Evolutionary conservation across 2,888 invertebrate species (phyloP).

Genomic region (Nebria brevicollis): DNA sequence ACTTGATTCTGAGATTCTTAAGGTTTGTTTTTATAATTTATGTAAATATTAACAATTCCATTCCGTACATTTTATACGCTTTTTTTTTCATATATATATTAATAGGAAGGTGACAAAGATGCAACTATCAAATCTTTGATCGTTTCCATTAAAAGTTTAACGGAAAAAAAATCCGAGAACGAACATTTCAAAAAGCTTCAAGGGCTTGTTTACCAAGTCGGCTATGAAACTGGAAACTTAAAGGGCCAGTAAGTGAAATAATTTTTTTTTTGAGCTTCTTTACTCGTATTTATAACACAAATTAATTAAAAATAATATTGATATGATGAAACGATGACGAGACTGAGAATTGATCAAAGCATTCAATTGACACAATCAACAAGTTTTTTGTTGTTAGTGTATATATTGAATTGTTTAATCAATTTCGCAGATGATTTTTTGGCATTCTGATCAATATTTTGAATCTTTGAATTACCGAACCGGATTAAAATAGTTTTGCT

Average conservation of each 20-base stretch:
- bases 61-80: too few species aligned
- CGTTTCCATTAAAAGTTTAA: slow-evolving; percentile 81
- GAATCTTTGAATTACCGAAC: background rate
- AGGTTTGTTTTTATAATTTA: slow-evolving; percentile 25
- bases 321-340: slow-evolving; percentile 58
- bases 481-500: background rate
- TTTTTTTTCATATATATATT: too few species aligned
- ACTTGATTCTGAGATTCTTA: slow-evolving; percentile 61
- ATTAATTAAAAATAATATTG: background rate
- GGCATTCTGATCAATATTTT: slow-evolving; percentile 51
- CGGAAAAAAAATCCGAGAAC: slow-evolving; percentile 82
- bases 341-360: slow-evolving; percentile 51
- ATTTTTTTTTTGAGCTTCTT: background rate
- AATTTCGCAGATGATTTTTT: slow-evolving; percentile 49
- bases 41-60: too few species aligned
- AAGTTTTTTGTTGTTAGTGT: slow-evolving; percentile 52
- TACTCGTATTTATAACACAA: too few species aligned
- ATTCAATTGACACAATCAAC: slow-evolving; percentile 38
- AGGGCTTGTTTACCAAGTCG: slow-evolving; percentile 88
- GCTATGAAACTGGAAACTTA: slow-evolving; percentile 79
- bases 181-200: slow-evolving; percentile 88
- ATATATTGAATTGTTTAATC: background rate
- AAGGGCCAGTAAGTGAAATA: slow-evolving; percentile 85
- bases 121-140: slow-evolving; percentile 71
- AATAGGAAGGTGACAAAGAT: slow-evolving; percentile 64